Conservation (phyloP, 2,888 invertebrate species). For the Itoplectis maculator region DNA sequence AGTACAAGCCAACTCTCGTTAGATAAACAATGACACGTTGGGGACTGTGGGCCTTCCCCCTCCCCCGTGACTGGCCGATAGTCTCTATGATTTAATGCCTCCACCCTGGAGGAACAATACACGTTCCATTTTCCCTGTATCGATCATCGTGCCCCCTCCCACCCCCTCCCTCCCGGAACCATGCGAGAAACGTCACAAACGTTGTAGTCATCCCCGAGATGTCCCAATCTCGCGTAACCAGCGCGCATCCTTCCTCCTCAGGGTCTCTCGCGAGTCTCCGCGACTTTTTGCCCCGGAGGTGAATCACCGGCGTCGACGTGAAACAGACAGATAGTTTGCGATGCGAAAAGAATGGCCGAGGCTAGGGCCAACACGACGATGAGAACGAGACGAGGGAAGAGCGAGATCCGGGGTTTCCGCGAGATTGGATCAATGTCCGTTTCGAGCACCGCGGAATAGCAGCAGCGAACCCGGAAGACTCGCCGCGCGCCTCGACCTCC, state of each 20-base stretch:
- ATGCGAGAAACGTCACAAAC: background rate
- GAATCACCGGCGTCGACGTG: conserved; percentile 7
- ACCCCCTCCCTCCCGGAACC: too few relatives aligned
- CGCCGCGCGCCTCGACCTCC: conserved; percentile 75
- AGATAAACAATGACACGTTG: conserved; percentile 56
- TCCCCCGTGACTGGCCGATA: conserved; percentile 5
- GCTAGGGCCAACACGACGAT: background rate
- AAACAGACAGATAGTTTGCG: conserved; percentile 24
- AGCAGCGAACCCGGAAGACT: conserved; percentile 76
- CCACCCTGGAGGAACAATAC: conserved; percentile 20
- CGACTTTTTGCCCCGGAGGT: background rate
- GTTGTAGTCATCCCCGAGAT: background rate
- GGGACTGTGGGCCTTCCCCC: too few relatives aligned
- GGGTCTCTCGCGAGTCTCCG: background rate
- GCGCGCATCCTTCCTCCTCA: background rate
- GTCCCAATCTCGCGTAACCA: too few relatives aligned
- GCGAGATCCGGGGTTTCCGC: conserved; percentile 18
- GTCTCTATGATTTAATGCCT: conserved; percentile 47
- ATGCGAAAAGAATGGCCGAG: conserved; percentile 46
- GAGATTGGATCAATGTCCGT: conserved; percentile 78
- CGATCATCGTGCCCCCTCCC: background rate
- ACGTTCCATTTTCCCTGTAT: background rate
- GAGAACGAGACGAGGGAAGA: conserved; percentile 1
- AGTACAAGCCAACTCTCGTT: conserved; percentile 38
- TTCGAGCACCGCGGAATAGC: conserved; percentile 63